phyloP scores from a whole-genome alignment of 2,113 vertebrate species.

The Pollachius pollachius region DNA sequence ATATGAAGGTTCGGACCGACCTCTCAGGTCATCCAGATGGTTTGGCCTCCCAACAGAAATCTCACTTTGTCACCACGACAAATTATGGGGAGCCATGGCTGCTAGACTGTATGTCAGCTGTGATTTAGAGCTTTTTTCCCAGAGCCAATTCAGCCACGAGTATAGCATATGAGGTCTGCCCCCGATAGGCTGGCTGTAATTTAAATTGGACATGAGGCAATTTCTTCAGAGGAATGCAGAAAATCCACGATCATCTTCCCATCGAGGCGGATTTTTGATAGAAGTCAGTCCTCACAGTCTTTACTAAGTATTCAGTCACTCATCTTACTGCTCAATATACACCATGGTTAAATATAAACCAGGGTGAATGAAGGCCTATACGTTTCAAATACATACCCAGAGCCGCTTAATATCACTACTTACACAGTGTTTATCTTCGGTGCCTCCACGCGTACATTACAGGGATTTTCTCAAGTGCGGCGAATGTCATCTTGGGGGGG shows the following conservation, averaged over 20 bases:
- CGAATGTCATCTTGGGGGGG: conserved; percentile 1
- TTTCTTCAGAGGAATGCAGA: conserved; percentile 44
- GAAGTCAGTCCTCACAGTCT: conserved; percentile 22
- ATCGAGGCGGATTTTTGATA: conserved; percentile 18
- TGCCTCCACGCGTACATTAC: conserved; percentile 7
- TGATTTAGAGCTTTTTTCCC: conserved; percentile 52
- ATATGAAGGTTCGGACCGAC: background rate
- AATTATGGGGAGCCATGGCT: conserved; percentile 26
- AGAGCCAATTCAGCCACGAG: conserved; percentile 19
- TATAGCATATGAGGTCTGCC: conserved; percentile 38
- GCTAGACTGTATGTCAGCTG: conserved; percentile 26
- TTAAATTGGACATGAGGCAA: conserved; percentile 43
- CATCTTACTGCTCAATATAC: background rate
- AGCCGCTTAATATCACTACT: background rate
- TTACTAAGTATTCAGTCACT: conserved; percentile 17
- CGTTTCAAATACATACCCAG: conserved; percentile 14
- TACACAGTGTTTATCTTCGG: background rate
- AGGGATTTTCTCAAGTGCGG: conserved; percentile 2
- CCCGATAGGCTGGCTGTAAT: conserved; percentile 45
- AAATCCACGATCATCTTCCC: conserved; percentile 31
- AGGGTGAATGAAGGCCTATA: conserved; percentile 3
- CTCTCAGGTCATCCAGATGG: conserved; percentile 28
- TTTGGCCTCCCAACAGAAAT: conserved; percentile 30
- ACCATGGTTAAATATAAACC: background rate
- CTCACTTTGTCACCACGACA: conserved; percentile 35